Evolutionary conservation across 1,140 invertebrate genomes (phyloP).

Genomic region (Harpegnathos saltator): DNA sequence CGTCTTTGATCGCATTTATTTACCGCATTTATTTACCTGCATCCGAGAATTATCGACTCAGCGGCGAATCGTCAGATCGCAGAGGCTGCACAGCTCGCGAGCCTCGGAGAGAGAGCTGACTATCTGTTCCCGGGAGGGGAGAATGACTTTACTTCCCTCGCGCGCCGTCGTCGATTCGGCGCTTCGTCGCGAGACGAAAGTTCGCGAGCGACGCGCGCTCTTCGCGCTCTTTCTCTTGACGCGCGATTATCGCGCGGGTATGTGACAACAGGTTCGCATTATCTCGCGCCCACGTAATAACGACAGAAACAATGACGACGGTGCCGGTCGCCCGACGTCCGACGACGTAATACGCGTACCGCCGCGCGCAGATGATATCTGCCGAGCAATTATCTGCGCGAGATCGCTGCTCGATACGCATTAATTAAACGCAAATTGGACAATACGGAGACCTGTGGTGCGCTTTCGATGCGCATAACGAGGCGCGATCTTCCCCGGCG

Average conservation of each 20-base stretch:
- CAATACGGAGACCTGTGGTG: neutral
- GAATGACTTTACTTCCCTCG: neutral
- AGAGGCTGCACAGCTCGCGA: neutral
- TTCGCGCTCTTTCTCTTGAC: slow-evolving; percentile 38
- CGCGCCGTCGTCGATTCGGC: neutral
- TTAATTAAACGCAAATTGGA: slow-evolving; percentile 35
- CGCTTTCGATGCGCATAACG: neutral
- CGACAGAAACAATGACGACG: slow-evolving; percentile 24
- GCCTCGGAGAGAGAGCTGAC: neutral
- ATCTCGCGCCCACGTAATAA: slow-evolving; percentile 52
- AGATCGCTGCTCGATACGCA: slow-evolving; percentile 13
- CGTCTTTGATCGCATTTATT: no score
- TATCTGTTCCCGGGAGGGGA: neutral
- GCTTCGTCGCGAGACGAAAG: slow-evolving; percentile 20
- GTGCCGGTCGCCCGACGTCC: neutral
- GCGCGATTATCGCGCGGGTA: slow-evolving; percentile 36
- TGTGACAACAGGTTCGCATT: slow-evolving; percentile 61
- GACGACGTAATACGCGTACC: slow-evolving; percentile 37
- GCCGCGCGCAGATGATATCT: slow-evolving; percentile 29
- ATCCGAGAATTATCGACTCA: no score
- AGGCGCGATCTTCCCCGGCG: neutral
- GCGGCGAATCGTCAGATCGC: no score
- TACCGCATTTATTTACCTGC: no score
- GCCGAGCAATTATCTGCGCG: slow-evolving; percentile 27
- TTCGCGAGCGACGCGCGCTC: slow-evolving; percentile 35